Evolutionary conservation across 2,113 vertebrate genomes (phyloP).

Genomic region (Hiodon tergisus): DNA sequence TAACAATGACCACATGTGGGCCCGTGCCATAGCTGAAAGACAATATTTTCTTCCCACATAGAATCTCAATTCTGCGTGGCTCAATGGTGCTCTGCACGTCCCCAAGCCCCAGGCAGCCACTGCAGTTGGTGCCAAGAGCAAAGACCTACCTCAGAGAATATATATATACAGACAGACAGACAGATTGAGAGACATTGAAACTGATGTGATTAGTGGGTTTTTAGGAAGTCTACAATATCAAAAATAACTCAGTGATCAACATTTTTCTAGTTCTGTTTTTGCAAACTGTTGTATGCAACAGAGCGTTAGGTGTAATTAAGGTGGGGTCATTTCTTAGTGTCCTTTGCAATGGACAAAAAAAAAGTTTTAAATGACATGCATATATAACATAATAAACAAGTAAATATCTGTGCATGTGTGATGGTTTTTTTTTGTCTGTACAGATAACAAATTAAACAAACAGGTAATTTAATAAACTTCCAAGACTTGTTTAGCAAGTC

Average conservation of each 20-base stretch:
- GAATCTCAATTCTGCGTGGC: constrained; percentile 76
- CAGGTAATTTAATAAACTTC: background rate
- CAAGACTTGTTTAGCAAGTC: constrained; percentile 15
- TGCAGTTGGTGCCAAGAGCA: constrained; percentile 92
- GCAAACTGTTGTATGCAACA: too few relatives aligned
- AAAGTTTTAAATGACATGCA: too few relatives aligned
- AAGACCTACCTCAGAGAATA: constrained; percentile 73
- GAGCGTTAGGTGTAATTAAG: background rate
- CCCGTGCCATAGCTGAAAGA: constrained; percentile 94
- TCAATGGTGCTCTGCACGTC: constrained; percentile 90
- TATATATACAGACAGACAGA: constrained; percentile 1
- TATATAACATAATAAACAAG: too few relatives aligned
- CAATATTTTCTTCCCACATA: constrained; percentile 89
- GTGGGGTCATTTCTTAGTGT: background rate
- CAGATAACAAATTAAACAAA: background rate
- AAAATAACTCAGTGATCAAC: too few relatives aligned
- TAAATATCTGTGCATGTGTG: background rate
- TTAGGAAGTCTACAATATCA: background rate
- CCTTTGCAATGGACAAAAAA: background rate
- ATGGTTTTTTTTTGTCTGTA: background rate
- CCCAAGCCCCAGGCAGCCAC: constrained; percentile 87
- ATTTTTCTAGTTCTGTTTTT: too few relatives aligned
- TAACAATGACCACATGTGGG: constrained; percentile 88
- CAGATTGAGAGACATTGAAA: background rate
- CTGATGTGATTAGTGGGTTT: background rate